Conservation (phyloP, 2,113 vertebrate genomes). For the Cyanoramphus novaezelandiae region DNA sequence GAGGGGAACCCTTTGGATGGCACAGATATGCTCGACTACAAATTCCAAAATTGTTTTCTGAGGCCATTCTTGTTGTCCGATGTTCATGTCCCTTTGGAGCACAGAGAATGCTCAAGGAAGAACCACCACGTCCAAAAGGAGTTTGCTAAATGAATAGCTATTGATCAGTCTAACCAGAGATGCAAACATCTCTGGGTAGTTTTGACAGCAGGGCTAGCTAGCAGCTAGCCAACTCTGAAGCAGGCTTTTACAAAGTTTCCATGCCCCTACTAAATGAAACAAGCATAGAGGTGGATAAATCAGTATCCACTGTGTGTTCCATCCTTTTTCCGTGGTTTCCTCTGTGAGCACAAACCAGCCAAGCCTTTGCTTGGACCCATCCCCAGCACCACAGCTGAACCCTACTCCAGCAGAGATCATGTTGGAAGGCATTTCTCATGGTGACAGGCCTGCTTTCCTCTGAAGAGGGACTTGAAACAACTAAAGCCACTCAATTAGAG, state of each 20-base stretch:
- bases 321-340: not conserved
- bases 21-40: not conserved
- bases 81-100: not conserved
- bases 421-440: not conserved
- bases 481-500: constrained; percentile 60
- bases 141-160: not conserved
- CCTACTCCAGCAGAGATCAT: not conserved
- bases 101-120: not conserved
- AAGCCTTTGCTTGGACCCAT: not conserved
- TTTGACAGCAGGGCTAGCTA: not conserved
- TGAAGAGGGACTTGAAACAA: constrained; percentile 23
- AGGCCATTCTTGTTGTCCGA: not conserved
- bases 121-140: not conserved
- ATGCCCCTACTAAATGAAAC: not conserved
- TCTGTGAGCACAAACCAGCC: not conserved
- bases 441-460: not conserved
- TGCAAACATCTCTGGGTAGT: not conserved
- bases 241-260: not conserved
- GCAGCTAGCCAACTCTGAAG: not conserved
- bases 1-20: not conserved
- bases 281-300: not conserved
- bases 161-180: not conserved
- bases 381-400: not conserved
- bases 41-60: not conserved
- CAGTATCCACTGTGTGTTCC: not conserved